A percentile compares a stretch with the other conserved stretches of the same genome.
Conservation (phyloP, 2,797 vertebrate species). For the Sebastes nivosus region DNA sequence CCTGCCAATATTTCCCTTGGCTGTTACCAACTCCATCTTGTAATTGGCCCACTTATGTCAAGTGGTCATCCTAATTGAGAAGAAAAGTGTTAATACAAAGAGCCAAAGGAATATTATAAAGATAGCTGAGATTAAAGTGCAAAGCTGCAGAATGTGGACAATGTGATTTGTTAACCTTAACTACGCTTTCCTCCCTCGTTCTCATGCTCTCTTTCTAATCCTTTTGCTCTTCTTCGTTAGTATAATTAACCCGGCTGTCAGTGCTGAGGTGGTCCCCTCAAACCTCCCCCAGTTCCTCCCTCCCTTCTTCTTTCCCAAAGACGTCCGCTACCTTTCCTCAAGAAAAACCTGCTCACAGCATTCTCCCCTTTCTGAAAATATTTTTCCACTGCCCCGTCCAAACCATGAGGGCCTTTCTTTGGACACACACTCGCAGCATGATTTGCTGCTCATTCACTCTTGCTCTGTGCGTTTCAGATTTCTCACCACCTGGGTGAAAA, state of each 20-base stretch:
- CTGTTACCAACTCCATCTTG: slow-evolving; percentile 9
- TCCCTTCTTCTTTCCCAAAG: slow-evolving; percentile 32
- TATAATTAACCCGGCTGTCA: slow-evolving; percentile 33
- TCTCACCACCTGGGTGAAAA: slow-evolving; percentile 20
- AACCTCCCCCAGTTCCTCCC: neutral
- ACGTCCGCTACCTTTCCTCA: slow-evolving; percentile 63
- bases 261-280: slow-evolving; percentile 23
- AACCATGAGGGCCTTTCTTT: slow-evolving; percentile 80
- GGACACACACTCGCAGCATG: slow-evolving; percentile 24
- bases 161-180: neutral
- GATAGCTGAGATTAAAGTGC: neutral
- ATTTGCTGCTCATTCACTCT: slow-evolving; percentile 59
- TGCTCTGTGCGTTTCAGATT: slow-evolving; percentile 19
- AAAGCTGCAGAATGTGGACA: neutral
- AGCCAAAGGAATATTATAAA: neutral
- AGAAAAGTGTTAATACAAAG: slow-evolving; percentile 23
- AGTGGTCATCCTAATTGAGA: slow-evolving; percentile 46
- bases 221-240: neutral
- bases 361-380: slow-evolving; percentile 76
- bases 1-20: slow-evolving; percentile 48
- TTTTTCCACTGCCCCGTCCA: slow-evolving; percentile 81
- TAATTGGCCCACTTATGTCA: slow-evolving; percentile 61
- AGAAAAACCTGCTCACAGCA: slow-evolving; percentile 67
- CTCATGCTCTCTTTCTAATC: neutral
- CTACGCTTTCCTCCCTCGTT: neutral